Base-by-base conservation (phyloP, 2,888 invertebrate species). In the Volucella bombylans region DNA sequence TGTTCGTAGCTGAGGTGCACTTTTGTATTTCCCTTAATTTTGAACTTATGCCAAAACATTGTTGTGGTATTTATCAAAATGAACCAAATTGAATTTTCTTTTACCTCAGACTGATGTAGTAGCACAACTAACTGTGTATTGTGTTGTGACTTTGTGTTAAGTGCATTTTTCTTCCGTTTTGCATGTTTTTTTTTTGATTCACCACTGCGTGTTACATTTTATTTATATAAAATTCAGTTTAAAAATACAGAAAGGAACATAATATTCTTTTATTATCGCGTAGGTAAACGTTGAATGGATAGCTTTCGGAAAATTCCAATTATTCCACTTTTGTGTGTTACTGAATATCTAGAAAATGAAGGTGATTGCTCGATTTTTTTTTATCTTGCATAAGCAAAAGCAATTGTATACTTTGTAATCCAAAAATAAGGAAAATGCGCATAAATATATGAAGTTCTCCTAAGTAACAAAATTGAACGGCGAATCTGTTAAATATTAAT, bases 11-110 rank as follows among this genome's bases (percentile, higher is more conserved):
- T 45, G 49, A 10, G 47, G 47, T 72, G 49, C 55, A 71, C 54
- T 72, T 64, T 71, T 49, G 45, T 72, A 55, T 72, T 65, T 77
- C 41, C 59, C 47, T 38, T 15, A 77, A 59, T 62, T 49, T 78
- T 82, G 82, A 78, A 50, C 50, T 12, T 3, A 23, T 72, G 82
- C 82, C 82, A 82, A 72, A 78, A 50, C 71, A 77, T 78, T 67
- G 55, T 78, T 76, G 65, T 71, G 55, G 43, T 81, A 61, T 72
- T 71, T 71, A 67, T 54, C 43, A 23, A 49, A 77, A 77, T 55
- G 55, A 77, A 47, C 57, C 18, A 71, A 71, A 64, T 31, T 62
- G 61, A 45, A 50, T 47, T 54, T 69, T 69, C 23, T 47, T 31
- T 31, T 43, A 41, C 43, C 55, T 64, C 61, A 50, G 61, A 11